Base-by-base conservation (phyloP, 2,888 invertebrate species). In the Baronia brevicornis region DNA sequence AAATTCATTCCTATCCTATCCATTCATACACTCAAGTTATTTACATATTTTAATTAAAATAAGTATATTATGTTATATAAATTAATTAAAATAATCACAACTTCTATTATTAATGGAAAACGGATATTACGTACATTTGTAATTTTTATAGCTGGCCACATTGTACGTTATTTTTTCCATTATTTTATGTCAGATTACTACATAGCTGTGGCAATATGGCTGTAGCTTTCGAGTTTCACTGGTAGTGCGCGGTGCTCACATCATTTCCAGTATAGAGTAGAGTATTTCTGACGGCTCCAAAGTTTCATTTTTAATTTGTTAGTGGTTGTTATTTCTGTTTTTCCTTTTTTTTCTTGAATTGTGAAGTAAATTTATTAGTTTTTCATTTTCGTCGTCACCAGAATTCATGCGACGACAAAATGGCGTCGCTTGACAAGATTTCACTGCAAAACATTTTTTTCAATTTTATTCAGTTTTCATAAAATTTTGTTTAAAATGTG, bases 341-440 rank as follows among this genome's bases (percentile, higher is more conserved):
- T 73, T 59, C 52, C 64, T 56, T 49, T 64, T 73, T 74, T 70
- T 58, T 58, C 49, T 47, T 51, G 53, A 64, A 57, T 69, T 69
- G 56, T 60, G 59, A 64, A 52, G 60, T 56, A 60, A 71, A 78
- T 69, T 64, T 66, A 60, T 54, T 54, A 54, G 52, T 66, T 65
- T 77, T 78, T 77, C 60, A 63, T 70, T 66, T 78, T 66, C 72
- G 64, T 80, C 84, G 84, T 84, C 84, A 84, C 72, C 84, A 84
- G 68, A 69, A 78, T 71, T 79, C 78, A 70, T 60, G 77, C 75
- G 75, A 77, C 79, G 78, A 85, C 85, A 85, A 85, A 84, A 85
- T 85, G 85, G 85, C 85, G 85, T 84, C 85, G 71, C 80, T 73
- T 77, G 72, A 72, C 79, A 70, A 80, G 79, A 72, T 77, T 77